Base-by-base conservation (phyloP, 2,113 vertebrate genomes). In the Aix galericulata region DNA sequence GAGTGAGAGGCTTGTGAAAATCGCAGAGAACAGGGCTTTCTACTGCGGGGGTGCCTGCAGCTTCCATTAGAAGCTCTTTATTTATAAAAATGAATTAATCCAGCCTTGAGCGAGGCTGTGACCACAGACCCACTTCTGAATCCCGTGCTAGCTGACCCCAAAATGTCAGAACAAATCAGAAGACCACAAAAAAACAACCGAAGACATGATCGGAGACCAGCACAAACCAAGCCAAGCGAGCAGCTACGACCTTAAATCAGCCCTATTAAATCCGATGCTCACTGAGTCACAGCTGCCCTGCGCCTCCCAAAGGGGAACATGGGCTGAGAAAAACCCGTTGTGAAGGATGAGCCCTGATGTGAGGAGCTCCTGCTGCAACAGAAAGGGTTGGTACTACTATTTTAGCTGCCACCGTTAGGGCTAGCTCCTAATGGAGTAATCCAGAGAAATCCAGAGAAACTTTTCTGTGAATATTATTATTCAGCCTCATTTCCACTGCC, bases 141-240 rank as follows among this genome's bases (percentile, higher is more conserved):
- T n/a, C 40, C 69, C 68, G 21, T 11, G 44, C 52, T 48, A 84
- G 68, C 0, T 90, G 90, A 96, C 88, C 77, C 77, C 27, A 85
- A 97, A 92, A 93, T 82, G 92, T 94, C 94, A 86, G 71, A 87
- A 92, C 38, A 94, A 82, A 96, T 94, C 66, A 91, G 44, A 93
- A 84, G n/a, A 69, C 58, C 25, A 3, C 29, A 92, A 89, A 86
- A 92, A 86, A 91, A 46, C 25, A 62, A 68, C 66, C 40, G 38
- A 66, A 92, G 85, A 82, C 86, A 91, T 89, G 72, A 81, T 14
- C 68, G 81, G 92, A 92, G 81, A 66, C 53, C 16, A 62, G 67
- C 32, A 66, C 62, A 94, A 91, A 82, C 62, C 29, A 74, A 94
- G 86, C 69, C 66, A 72, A 88, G 32, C 76, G 73, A 84, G 73